Percentiles rank a stretch among this genome's conserved stretches.
phyloP scores from a whole-genome alignment of 2,888 invertebrate species.

The Cordilura impudica region DNA sequence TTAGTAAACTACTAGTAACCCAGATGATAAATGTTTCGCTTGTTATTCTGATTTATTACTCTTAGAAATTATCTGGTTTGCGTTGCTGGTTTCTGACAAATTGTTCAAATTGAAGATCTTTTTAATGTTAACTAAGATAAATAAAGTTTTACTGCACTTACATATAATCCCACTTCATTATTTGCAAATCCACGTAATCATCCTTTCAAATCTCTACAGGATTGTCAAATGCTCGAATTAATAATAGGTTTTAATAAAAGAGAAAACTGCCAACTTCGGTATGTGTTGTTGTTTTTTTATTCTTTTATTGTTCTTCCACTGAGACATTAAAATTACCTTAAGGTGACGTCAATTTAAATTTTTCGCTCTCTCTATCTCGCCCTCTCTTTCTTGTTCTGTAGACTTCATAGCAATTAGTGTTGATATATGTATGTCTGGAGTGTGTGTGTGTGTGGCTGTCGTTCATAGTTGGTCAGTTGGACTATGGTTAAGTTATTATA shows the following conservation, averaged over 20 bases:
- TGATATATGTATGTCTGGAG: too few species aligned
- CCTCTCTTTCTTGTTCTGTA: not conserved
- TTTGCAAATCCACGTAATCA: too few species aligned
- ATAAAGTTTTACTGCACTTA: too few species aligned
- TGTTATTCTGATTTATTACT: too few species aligned
- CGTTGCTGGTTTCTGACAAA: too few species aligned
- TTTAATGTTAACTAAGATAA: too few species aligned
- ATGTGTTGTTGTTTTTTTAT: not conserved
- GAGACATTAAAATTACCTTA: conserved; percentile 52
- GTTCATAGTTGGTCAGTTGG: conserved; percentile 27
- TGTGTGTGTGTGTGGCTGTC: not conserved
- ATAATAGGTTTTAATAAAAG: conserved; percentile 19
- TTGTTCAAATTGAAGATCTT: too few species aligned
- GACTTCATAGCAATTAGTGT: not conserved
- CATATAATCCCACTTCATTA: too few species aligned
- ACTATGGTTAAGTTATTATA: conserved; percentile 60
- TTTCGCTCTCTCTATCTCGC: not conserved
- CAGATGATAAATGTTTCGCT: too few species aligned
- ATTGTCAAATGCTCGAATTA: conserved; percentile 34
- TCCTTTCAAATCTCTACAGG: not conserved
- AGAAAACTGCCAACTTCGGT: not conserved
- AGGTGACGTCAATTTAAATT: conserved; percentile 54
- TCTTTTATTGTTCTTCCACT: conserved; percentile 4
- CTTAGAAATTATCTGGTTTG: too few species aligned
- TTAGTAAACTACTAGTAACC: too few species aligned